Evolutionary conservation across 2,113 vertebrate genomes (phyloP).

Genomic region (Amphiprion percula): DNA sequence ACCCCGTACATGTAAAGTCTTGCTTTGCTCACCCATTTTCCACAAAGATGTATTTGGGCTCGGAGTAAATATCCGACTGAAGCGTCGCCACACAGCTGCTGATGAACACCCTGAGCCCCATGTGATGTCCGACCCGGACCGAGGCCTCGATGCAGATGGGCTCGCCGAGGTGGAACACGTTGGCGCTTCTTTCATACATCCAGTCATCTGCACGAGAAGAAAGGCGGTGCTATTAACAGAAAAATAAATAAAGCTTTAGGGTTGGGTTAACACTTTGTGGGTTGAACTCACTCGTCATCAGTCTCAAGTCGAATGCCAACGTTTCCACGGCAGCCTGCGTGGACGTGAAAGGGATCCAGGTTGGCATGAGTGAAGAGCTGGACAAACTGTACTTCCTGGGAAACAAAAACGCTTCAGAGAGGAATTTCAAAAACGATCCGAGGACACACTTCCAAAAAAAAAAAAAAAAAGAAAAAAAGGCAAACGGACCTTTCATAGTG

Average conservation of each 20-base stretch:
- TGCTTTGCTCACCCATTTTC: slow-evolving; percentile 71
- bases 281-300: slow-evolving; percentile 65
- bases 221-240: fast-evolving
- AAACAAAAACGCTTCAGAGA: not conserved
- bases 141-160: slow-evolving; percentile 76
- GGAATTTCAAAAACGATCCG: no score
- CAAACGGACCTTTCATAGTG: slow-evolving; percentile 71
- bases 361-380: slow-evolving; percentile 66
- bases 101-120: slow-evolving; percentile 74
- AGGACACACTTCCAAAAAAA: no score
- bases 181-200: slow-evolving; percentile 57
- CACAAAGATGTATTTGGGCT: slow-evolving; percentile 76
- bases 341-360: slow-evolving; percentile 76
- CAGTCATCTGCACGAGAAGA: slow-evolving; percentile 68
- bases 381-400: slow-evolving; percentile 76
- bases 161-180: slow-evolving; percentile 68
- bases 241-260: no score
- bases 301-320: slow-evolving; percentile 65
- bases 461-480: no score
- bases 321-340: slow-evolving; percentile 56
- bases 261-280: not conserved
- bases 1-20: no score
- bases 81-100: slow-evolving; percentile 79
- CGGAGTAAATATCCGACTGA: slow-evolving; percentile 49
- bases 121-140: slow-evolving; percentile 63